Evolutionary conservation across 2,113 vertebrate species (phyloP), one percentile per base, ranked within the genome.

Genomic region (Tapirus terrestris): DNA sequence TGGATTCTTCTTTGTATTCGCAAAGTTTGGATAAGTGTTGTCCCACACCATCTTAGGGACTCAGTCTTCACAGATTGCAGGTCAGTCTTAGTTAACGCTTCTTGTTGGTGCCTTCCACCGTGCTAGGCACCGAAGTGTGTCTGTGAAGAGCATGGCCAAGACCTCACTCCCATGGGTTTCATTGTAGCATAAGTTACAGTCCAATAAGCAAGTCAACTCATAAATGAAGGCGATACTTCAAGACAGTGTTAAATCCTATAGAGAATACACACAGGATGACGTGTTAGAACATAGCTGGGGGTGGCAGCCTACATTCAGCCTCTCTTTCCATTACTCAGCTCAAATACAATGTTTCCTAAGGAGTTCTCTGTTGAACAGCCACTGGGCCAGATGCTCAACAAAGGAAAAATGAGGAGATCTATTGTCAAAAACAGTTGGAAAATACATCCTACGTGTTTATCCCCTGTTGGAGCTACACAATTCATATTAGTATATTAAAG

Each of bases 371-470:
- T 8, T 21, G 36, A 92, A 17, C 1, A 53, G 67, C 67, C 67
- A 14, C 89, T 11, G 68, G 84, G 20, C 45, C 77, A 58, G 39
- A 79, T 75, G 65, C n/a, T 89, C 43, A 61, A 1, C 56, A 25
- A 45, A 76, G 12, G 60, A 53, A 77, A 95, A 73, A 56, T 0
- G 1, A 73, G 21, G 45, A 13, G 4, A 4, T 53, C 51, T 65
- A 3, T 60, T 82, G 65, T 73, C 39, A 60, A 72, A 96, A 65
- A 60, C 72, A 77, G 72, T 45, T 72, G 87, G 87, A 94, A 95
- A 89, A 89, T 39, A 63, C 21, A 53, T 72, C 60, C 58, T 79
- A 6, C 0, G 0, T 82, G 11, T 82, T 82, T 77, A 51, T 36
- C 18, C 23, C 4, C 67, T 6, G 17, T 84, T 85, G 31, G 51